phyloP scores from a whole-genome alignment of 2,888 invertebrate genomes.

The Choristoneura rosaceana region DNA sequence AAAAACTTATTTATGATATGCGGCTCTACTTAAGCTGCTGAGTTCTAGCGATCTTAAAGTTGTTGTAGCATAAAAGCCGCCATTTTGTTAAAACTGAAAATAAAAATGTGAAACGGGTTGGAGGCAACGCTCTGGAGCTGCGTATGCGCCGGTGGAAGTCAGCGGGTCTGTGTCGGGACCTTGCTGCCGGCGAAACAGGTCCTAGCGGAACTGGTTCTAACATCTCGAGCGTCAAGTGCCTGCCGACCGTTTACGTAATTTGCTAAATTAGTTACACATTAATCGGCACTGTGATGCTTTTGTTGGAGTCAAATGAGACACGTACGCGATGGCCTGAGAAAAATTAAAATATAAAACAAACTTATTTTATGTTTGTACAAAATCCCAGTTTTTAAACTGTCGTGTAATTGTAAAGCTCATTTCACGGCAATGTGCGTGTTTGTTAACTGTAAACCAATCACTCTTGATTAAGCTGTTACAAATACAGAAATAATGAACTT shows the following conservation, averaged over 20 bases:
- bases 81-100: slow-evolving; percentile 45
- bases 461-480: slow-evolving; percentile 15
- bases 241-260: slow-evolving; percentile 66
- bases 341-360: background rate
- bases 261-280: slow-evolving; percentile 51
- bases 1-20: too few relatives aligned
- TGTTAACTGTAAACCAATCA: slow-evolving; percentile 4
- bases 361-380: background rate
- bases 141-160: slow-evolving; percentile 41
- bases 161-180: slow-evolving; percentile 70
- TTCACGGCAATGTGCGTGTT: background rate
- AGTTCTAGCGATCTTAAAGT: background rate
- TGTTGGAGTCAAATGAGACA: background rate
- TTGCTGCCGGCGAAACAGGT: slow-evolving; percentile 75
- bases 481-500: slow-evolving; percentile 35
- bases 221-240: slow-evolving; percentile 59
- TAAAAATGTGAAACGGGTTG: slow-evolving; percentile 50
- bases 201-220: slow-evolving; percentile 59
- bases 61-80: slow-evolving; percentile 11
- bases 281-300: slow-evolving; percentile 42
- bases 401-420: background rate
- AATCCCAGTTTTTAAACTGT: background rate
- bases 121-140: slow-evolving; percentile 26
- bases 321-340: background rate
- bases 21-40: background rate